Evolutionary conservation across 2,797 vertebrate species (phyloP).

Genomic region (Avahi laniger): DNA sequence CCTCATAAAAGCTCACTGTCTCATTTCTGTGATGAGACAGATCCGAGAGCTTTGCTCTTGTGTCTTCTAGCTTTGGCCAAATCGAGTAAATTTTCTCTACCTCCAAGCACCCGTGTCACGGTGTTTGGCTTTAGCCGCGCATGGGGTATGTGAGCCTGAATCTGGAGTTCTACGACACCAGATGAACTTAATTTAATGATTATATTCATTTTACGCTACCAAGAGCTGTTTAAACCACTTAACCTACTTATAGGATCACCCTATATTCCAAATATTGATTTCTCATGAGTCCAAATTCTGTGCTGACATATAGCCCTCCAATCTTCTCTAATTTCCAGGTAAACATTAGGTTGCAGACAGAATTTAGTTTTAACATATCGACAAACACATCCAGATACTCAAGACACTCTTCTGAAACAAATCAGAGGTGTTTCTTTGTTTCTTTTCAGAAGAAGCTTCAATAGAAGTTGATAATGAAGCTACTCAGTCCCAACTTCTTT

Average conservation of each 20-base stretch:
- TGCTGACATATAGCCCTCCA: neutral
- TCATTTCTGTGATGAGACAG: neutral
- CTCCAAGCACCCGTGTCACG: neutral
- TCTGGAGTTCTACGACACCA: neutral
- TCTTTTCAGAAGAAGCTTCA: neutral
- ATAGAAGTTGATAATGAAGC: neutral
- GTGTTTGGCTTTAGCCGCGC: neutral
- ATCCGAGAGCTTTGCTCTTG: neutral
- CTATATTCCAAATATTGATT: neutral
- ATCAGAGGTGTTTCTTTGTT: neutral
- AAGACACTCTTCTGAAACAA: neutral
- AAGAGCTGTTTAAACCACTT: constrained; percentile 41
- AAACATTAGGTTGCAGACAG: neutral
- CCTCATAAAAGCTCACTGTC: neutral
- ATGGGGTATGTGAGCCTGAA: neutral
- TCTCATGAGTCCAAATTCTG: constrained; percentile 11
- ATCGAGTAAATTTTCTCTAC: neutral
- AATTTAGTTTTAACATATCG: neutral
- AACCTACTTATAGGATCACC: neutral
- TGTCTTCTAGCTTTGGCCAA: neutral
- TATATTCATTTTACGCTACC: constrained; percentile 48
- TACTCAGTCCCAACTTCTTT: neutral
- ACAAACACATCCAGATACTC: neutral
- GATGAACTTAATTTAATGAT: constrained; percentile 28
- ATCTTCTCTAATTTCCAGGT: neutral